Evolutionary conservation across 2,888 invertebrate species (phyloP), one percentile per base, ranked within the genome.

Genomic region (Zygothrica quintamaculata): DNA sequence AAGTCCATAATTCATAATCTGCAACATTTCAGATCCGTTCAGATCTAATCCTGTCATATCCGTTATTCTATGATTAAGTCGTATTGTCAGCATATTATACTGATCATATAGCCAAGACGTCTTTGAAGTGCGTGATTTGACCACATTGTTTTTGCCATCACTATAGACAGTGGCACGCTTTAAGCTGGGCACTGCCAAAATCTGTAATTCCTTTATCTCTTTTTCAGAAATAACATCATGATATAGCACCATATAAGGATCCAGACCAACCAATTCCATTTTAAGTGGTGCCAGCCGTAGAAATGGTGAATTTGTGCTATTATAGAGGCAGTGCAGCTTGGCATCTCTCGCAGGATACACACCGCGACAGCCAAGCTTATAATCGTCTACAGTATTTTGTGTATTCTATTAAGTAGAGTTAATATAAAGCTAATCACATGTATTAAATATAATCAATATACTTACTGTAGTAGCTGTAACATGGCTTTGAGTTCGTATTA

Each of bases 1-100:
- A 6, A 90, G 51, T 0, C 90, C 90, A 51, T 90, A 90, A 50
- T 90, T 90, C 87, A 88, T 88, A 1, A 89, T 72, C 65, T 90
- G 90, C 12, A 90, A 26, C 71, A 82, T 71, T 56, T 90, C 90
- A n/a, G 89, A 84, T 0, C 76, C 81, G 0, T 39, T 3, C 25
- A 88, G 31, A 34, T 84, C 59, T 18, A 90, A 87, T 0, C 89
- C 87, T 0, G 88, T 89, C 89, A 90, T 89, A 57, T 90, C 89
- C 0, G 47, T 22, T 0, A 90, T 80, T 1, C 90, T 75, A 44
- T 57, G 67, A 46, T 82, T 89, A 0, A 90, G 36, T 0, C 77
- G 77, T 0, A 5, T 1, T 0, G 86, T 87, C 0, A 84, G 42
- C 0, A 58, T 18, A 16, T 67, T 88, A 0, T 42, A 46, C 0